These are phyloP conservation scores for Aramus guarauna DNA, from an alignment of 2,113 vertebrate genomes.

Conservation along the genomic window DNA sequence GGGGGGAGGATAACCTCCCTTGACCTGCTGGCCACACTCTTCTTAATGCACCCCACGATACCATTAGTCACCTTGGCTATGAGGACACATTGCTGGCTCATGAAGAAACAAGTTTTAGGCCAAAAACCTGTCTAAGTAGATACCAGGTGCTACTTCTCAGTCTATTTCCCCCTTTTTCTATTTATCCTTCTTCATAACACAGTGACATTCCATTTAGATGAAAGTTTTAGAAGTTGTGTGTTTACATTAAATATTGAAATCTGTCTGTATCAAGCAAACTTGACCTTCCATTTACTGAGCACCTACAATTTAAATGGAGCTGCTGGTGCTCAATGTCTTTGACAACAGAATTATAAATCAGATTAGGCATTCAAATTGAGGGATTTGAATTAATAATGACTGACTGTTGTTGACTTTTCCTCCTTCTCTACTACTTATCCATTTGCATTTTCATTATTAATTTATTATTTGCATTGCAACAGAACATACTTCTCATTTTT, in stretches of 20 bases:
- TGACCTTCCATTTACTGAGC: background rate
- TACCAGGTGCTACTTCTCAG: background rate
- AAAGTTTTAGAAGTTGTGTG: background rate
- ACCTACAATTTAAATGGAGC: background rate
- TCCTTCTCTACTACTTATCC: background rate
- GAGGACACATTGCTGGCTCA: too few relatives aligned
- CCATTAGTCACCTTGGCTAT: too few relatives aligned
- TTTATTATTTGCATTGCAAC: background rate
- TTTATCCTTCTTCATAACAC: background rate
- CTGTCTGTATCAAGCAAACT: background rate
- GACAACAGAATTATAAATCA: background rate
- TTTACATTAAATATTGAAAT: constrained; percentile 24
- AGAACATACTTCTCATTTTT: background rate
- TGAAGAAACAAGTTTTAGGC: background rate
- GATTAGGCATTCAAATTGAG: background rate
- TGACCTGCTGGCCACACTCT: too few relatives aligned
- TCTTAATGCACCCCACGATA: too few relatives aligned
- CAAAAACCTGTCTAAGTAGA: background rate
- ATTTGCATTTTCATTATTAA: background rate
- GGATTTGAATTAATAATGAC: background rate
- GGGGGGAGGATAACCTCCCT: too few relatives aligned
- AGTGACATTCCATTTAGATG: background rate
- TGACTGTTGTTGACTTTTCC: background rate
- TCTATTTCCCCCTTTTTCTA: background rate
- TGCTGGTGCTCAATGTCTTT: background rate